These are phyloP conservation scores for Raillietiella orientalis DNA, from an alignment of 2,888 invertebrate species.

Conservation along the genomic window DNA sequence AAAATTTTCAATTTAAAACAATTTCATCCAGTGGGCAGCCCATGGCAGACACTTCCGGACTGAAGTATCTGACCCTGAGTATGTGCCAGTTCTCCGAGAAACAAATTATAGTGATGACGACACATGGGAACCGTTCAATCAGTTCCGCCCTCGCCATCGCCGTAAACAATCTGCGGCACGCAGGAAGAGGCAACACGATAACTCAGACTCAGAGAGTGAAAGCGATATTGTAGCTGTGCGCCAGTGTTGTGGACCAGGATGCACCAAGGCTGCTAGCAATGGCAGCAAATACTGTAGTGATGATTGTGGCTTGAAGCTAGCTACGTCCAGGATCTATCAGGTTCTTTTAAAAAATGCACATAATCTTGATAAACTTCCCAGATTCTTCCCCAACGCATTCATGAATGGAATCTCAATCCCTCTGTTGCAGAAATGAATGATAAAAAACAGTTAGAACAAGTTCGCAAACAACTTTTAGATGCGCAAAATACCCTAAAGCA, in stretches of 20 bases:
- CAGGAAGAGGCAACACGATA: slow-evolving; percentile 5
- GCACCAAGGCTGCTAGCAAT: slow-evolving; percentile 35
- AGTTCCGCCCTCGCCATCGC: too few relatives aligned
- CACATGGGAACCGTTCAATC: slow-evolving; percentile 7
- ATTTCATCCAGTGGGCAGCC: background rate
- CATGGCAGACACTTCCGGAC: too few relatives aligned
- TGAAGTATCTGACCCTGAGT: background rate
- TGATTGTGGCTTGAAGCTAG: slow-evolving; percentile 60
- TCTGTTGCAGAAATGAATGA: slow-evolving; percentile 61
- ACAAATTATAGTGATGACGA: slow-evolving; percentile 8
- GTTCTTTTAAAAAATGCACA: too few relatives aligned
- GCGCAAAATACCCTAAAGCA: slow-evolving; percentile 33
- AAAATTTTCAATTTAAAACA: background rate
- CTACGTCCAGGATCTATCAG: slow-evolving; percentile 49
- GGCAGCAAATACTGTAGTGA: slow-evolving; percentile 80
- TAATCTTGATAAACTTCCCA: too few relatives aligned
- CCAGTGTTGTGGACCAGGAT: slow-evolving; percentile 77
- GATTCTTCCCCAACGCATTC: slow-evolving; percentile 59
- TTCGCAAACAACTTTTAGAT: slow-evolving; percentile 41
- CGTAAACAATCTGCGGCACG: too few relatives aligned
- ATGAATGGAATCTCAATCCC: slow-evolving; percentile 64
- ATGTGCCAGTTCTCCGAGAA: slow-evolving; percentile 4
- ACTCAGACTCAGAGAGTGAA: slow-evolving; percentile 4
- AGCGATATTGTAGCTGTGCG: slow-evolving; percentile 10
- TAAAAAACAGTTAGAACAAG: slow-evolving; percentile 20